Evolutionary conservation across 2,113 vertebrate genomes (phyloP).

Genomic region (Nycticebus coucang): DNA sequence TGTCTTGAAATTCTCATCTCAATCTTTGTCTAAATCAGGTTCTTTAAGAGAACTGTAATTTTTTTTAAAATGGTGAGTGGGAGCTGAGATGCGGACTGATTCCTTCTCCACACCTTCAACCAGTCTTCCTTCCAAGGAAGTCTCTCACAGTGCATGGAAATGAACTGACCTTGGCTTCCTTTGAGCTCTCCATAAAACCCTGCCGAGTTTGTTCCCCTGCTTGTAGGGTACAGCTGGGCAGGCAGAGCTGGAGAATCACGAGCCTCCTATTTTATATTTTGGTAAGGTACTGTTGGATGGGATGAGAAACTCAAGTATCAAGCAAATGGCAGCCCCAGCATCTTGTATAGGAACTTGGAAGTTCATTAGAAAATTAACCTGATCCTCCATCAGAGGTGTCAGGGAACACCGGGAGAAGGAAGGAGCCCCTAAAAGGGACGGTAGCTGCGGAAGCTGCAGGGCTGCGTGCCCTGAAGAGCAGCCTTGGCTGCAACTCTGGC

Average conservation of each 20-base stretch:
- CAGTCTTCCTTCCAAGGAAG: neutral
- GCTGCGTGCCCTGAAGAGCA: conserved; percentile 21
- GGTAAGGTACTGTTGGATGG: conserved; percentile 59
- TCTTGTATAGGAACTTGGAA: conserved; percentile 51
- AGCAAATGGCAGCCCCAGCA: conserved; percentile 50
- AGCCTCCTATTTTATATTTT: neutral
- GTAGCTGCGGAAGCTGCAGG: neutral
- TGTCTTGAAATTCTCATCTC: conserved; percentile 8
- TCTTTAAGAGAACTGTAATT: neutral
- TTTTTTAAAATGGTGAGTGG: neutral
- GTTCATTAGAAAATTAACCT: conserved; percentile 57
- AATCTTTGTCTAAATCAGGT: neutral
- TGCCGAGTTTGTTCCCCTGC: conserved; percentile 49
- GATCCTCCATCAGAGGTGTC: neutral
- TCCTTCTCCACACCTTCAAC: neutral
- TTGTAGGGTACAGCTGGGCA: neutral
- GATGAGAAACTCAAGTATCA: conserved; percentile 1
- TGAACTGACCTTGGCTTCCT: conserved; percentile 43
- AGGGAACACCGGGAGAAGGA: neutral
- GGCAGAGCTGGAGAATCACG: neutral
- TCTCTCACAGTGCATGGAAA: conserved; percentile 27
- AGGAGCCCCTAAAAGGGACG: neutral
- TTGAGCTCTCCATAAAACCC: neutral
- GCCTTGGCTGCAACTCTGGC: neutral
- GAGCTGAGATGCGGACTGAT: neutral